phyloP scores from a whole-genome alignment of 2,888 invertebrate genomes.

The Cheilosia soror region DNA sequence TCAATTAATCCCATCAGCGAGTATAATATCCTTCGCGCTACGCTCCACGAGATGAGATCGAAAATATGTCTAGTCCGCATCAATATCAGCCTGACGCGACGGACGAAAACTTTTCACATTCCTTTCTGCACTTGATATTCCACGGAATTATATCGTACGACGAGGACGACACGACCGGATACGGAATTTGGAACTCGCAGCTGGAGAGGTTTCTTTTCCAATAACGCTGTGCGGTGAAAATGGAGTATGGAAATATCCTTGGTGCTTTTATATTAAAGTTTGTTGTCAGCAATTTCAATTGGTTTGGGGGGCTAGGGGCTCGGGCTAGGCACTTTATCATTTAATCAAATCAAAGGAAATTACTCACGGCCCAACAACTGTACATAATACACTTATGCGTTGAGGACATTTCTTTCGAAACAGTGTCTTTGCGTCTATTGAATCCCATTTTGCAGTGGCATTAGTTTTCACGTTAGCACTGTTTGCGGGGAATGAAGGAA shows the following conservation, averaged over 20 bases:
- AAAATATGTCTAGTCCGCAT: conserved; percentile 30
- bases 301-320: neutral
- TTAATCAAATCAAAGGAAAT: conserved; percentile 56
- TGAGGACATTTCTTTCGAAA: conserved; percentile 20
- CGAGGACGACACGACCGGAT: conserved; percentile 3
- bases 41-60: conserved; percentile 1
- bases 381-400: conserved; percentile 8
- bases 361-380: conserved; percentile 37
- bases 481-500: neutral
- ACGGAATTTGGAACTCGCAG: neutral
- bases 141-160: conserved; percentile 2
- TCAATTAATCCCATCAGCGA: conserved; percentile 17
- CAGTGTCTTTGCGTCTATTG: conserved; percentile 5
- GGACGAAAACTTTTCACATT: conserved; percentile 22
- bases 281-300: conserved; percentile 3
- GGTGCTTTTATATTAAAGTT: conserved; percentile 41
- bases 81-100: neutral
- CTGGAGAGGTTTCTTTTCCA: conserved; percentile 12
- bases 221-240: conserved; percentile 36
- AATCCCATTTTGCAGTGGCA: neutral
- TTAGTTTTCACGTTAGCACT: neutral
- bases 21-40: conserved; percentile 3
- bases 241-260: conserved; percentile 39
- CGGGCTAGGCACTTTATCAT: conserved; percentile 37
- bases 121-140: conserved; percentile 26